These are phyloP conservation scores for Lepilemur septentrionalis DNA, from an alignment of 2,797 vertebrate genomes.

Conservation along the genomic window DNA sequence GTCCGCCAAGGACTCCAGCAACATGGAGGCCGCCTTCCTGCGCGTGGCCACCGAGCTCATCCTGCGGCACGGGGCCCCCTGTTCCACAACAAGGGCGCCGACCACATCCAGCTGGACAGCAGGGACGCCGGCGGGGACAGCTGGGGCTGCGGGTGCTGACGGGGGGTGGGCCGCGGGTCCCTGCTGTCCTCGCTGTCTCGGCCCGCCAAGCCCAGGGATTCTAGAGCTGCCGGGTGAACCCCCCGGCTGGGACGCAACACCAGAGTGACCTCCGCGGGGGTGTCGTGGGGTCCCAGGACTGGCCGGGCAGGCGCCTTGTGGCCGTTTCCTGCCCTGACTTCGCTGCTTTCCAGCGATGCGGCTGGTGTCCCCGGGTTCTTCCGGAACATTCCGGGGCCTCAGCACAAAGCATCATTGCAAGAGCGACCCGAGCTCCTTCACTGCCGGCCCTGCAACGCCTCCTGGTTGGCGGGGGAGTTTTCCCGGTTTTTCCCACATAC, in stretches of 20 bases:
- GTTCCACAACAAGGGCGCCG: conserved; percentile 88
- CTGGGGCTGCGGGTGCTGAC: conserved; percentile 91
- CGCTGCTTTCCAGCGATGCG: too few species aligned
- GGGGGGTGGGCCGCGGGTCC: conserved; percentile 3
- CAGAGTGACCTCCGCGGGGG: too few species aligned
- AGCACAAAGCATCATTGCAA: too few species aligned
- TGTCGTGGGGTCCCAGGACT: too few species aligned
- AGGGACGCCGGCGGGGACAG: conserved; percentile 85
- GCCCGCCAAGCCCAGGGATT: conserved; percentile 45
- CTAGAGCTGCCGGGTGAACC: conserved; percentile 63
- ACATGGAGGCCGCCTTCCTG: conserved; percentile 91
- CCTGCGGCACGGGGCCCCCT: conserved; percentile 90
- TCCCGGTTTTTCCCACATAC: too few species aligned
- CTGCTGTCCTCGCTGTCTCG: background rate
- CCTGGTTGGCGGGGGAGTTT: too few species aligned
- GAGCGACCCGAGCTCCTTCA: too few species aligned
- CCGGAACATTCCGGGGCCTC: too few species aligned
- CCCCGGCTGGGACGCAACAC: background rate
- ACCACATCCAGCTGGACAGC: conserved; percentile 92
- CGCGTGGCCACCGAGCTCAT: conserved; percentile 91
- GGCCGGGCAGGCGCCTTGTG: too few species aligned
- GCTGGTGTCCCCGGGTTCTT: too few species aligned
- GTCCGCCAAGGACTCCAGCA: conserved; percentile 91
- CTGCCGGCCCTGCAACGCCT: too few species aligned
- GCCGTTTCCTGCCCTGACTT: too few species aligned